A percentile compares a stretch with the other conserved stretches of the same genome.
phyloP scores from a whole-genome alignment of 2,113 vertebrate species.

The Tachysurus fulvidraco region DNA sequence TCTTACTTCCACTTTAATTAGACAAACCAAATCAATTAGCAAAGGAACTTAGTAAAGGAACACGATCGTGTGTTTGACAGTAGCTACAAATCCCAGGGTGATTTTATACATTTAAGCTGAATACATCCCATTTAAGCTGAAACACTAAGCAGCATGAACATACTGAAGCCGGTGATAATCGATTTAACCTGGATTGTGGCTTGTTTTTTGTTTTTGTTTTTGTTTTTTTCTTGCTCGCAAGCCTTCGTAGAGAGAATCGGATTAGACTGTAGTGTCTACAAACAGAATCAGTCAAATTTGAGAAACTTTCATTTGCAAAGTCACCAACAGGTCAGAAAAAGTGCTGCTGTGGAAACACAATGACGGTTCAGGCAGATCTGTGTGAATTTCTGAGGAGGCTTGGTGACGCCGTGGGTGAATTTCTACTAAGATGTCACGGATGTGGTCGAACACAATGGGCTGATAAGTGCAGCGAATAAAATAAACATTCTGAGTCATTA shows the following conservation, averaged over 20 bases:
- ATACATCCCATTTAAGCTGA: too few species aligned
- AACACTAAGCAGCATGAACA: background rate
- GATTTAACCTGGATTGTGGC: background rate
- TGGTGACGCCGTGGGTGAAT: background rate
- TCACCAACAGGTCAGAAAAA: background rate
- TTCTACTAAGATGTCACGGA: background rate
- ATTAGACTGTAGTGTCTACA: background rate
- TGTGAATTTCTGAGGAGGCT: background rate
- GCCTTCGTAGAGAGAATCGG: background rate
- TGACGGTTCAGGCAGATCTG: background rate
- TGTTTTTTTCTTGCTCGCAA: too few species aligned
- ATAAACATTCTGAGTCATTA: background rate
- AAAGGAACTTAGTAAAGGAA: background rate
- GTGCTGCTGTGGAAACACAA: background rate
- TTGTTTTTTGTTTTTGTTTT: too few species aligned
- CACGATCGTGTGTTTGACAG: background rate
- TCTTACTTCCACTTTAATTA: background rate
- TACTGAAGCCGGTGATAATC: background rate
- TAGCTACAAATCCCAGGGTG: background rate
- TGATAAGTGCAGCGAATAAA: background rate
- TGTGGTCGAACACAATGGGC: background rate
- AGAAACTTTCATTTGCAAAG: background rate
- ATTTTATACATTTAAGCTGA: background rate
- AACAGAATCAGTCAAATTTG: background rate
- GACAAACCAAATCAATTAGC: background rate